Evolutionary conservation across 2,797 vertebrate species (phyloP), one percentile per base, ranked within the genome.

Genomic region (Molossus molossus): DNA sequence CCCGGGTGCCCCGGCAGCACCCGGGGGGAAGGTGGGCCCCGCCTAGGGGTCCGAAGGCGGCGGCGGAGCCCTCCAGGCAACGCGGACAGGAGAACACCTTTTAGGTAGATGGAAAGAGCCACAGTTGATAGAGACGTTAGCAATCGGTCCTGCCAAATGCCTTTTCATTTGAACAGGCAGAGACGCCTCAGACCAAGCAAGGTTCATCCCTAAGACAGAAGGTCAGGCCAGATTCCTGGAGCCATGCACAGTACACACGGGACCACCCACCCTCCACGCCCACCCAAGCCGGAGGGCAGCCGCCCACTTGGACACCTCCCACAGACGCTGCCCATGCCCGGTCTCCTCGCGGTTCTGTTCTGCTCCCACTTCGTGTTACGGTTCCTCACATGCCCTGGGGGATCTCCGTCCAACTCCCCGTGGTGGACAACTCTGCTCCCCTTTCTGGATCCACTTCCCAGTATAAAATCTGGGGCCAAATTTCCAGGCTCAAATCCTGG

Each of bases 1-100:
- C 9, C 69, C 48, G 21, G 69, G 62, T 10, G 72, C 37, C 11
- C 0, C 3, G 2, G 70, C 48, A 70, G 48, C 48, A 45, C n/a
- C 29, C 20, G 8, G 2, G 0, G 23, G n/a, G 73, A 8, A 4
- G 1, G 1, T 1, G 25, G 84, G 15, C 21, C 69, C 60, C 2
- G 75, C 18, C n/a, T 15, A 15, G 62, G 84, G 37, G 62, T 73
- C 50, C 33, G 55, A 45, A 65, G 84, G 48, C 58, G n/a, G 11
- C 15, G 57, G 27, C 20, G 64, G 40, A 9, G 18, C 20, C 33
- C 4, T 9, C 10, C 1, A 27, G 40, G 14, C 1, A 1, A 53
- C 27, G 6, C 23, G 5, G 57, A n/a, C 55, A 62, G 53, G 45
- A 33, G 69, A 18, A 57, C 20, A 2, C 6, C 2, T 37, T 53